Evolutionary conservation across 2,797 vertebrate species (phyloP), one percentile per base, ranked within the genome.

Genomic region (Cheirogaleus major): DNA sequence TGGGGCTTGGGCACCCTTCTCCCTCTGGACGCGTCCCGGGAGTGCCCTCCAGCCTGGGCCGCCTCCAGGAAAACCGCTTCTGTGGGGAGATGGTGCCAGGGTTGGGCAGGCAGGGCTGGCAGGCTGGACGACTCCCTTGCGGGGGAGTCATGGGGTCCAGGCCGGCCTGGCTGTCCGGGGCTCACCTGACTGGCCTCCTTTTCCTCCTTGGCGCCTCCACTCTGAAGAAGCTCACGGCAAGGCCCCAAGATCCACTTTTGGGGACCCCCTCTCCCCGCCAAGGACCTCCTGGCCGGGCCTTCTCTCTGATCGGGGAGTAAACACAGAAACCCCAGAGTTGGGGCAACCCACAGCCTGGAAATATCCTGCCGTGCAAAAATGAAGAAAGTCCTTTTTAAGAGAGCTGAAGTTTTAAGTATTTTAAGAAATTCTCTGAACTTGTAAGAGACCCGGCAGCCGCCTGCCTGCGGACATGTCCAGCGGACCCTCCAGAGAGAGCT

Each of bases 181-280:
- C 38, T 45, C n/a, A 1, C 30, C 15, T n/a, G 30, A 12, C 72
- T 32, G 30, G 41, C 23, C 76, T 35, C 63, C 4, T 22, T 23
- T 43, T 18, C 57, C 17, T 88, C 52, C 75, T 17, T 4, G 30
- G n/a, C 61, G 22, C 25, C 11, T 27, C 73, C 14, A 17, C 35
- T 27, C 41, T 3, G 15, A 30, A 48, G 63, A 65, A 41, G 55
- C 55, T 78, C n/a, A 17, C 55, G 25, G 52, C 43, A 13, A 32
- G 41, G 11, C 22, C 45, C 32, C 1, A n/a, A 65, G 70, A 23
- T 38, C 61, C 50, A 6, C 75, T 86, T 43, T 43, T 61, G 13
- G 0, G n/a, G 59, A 6, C 15, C 2, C 2, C 7, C 52, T 3
- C 35, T 35, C n/a, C 59, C 0, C 3, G 10, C 50, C 32, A 15